Percentiles rank a stretch among this genome's conserved stretches.
Evolutionary conservation across 1,140 invertebrate species (phyloP).

Genomic region (Lepidostoma basale): DNA sequence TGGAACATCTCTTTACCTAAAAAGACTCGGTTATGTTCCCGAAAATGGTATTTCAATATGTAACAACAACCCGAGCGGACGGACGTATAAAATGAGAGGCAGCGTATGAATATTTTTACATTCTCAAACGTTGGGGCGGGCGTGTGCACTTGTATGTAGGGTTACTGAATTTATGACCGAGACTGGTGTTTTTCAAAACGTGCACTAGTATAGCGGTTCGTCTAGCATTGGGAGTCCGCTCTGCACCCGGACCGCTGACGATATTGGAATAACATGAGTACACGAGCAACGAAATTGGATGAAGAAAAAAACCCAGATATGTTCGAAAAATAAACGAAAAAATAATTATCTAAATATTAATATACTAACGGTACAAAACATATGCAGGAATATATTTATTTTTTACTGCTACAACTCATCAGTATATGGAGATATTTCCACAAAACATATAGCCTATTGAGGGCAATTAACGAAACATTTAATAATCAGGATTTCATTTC

Average conservation of each 20-base stretch:
- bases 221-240: neutral
- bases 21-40: neutral
- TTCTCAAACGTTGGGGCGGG: neutral
- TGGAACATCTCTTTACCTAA: neutral
- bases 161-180: neutral
- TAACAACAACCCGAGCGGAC: conserved; percentile 1
- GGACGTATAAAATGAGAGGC: conserved; percentile 10
- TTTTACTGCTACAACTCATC: too few relatives aligned
- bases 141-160: neutral
- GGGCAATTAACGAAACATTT: neutral
- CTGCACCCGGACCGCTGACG: conserved; percentile 13
- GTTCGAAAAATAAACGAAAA: too few relatives aligned
- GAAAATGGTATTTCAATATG: conserved; percentile 24
- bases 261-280: conserved; percentile 32
- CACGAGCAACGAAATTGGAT: conserved; percentile 31
- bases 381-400: too few relatives aligned
- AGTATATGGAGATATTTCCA: neutral
- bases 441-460: neutral
- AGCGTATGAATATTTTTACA: conserved; percentile 22
- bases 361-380: too few relatives aligned
- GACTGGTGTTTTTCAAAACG: neutral
- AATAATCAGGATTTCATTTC: neutral
- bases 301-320: too few relatives aligned
- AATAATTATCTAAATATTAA: too few relatives aligned
- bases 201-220: neutral